Evolutionary conservation across 1,140 invertebrate genomes (phyloP).

Genomic region (Scaptomyza pallida): DNA sequence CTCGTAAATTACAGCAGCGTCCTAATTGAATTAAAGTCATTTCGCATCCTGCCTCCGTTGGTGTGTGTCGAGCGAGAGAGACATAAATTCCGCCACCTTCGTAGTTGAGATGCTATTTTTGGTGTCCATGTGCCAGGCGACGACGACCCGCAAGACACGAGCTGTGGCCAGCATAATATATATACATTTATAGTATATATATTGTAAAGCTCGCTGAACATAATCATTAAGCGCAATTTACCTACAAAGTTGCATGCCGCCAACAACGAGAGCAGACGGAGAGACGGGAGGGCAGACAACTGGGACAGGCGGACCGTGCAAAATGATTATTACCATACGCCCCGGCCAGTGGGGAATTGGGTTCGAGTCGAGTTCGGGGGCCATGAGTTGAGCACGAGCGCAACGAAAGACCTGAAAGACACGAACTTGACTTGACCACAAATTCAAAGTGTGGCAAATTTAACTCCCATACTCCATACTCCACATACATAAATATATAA

Average conservation of each 20-base stretch:
- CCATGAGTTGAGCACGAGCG: conserved; percentile 74
- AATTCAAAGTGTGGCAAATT: conserved; percentile 78
- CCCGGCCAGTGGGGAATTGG: conserved; percentile 33
- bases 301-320: conserved; percentile 36
- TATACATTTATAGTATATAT: conserved; percentile 7
- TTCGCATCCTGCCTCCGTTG: conserved; percentile 56
- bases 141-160: background rate
- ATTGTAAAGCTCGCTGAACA: conserved; percentile 75
- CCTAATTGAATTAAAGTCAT: conserved; percentile 78
- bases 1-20: conserved; percentile 68
- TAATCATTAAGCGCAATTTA: conserved; percentile 83
- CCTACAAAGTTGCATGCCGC: conserved; percentile 79
- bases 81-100: conserved; percentile 71
- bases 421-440: conserved; percentile 80
- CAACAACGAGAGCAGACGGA: conserved; percentile 29
- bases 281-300: background rate
- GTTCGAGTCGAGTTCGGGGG: conserved; percentile 10
- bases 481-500: conserved; percentile 23
- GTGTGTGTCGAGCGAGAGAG: conserved; percentile 19
- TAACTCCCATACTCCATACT: conserved; percentile 28
- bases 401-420: conserved; percentile 75
- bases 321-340: conserved; percentile 81
- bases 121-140: conserved; percentile 30
- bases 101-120: conserved; percentile 46
- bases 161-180: conserved; percentile 41